Evolutionary conservation across 2,888 invertebrate species (phyloP).

Genomic region (Drosophila putrida): DNA sequence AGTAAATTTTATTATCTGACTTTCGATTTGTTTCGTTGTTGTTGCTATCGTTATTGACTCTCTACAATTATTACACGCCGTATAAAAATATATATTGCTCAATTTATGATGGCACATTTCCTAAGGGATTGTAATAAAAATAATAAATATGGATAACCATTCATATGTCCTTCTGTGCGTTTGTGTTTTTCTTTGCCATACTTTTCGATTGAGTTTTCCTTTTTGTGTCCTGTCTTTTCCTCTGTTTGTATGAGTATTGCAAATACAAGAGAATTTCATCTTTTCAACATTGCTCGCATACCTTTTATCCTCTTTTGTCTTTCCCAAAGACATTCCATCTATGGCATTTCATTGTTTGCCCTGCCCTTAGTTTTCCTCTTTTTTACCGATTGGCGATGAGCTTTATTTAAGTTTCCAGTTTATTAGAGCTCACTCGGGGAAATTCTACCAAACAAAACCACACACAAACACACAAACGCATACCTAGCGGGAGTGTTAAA

Average conservation of each 20-base stretch:
- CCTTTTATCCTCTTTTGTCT: constrained; percentile 58
- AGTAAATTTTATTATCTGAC: constrained; percentile 58
- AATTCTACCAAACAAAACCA: constrained; percentile 10
- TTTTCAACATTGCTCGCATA: constrained; percentile 62
- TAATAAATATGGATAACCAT: constrained; percentile 59
- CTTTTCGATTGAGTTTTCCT: constrained; percentile 11
- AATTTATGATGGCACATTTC: constrained; percentile 66
- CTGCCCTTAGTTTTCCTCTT: constrained; percentile 16
- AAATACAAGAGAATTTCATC: constrained; percentile 59
- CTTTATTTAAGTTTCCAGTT: constrained; percentile 68
- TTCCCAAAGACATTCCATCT: constrained; percentile 58
- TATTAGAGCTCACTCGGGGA: constrained; percentile 56
- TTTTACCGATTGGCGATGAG: constrained; percentile 31
- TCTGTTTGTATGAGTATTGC: constrained; percentile 31
- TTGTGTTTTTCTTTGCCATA: constrained; percentile 7
- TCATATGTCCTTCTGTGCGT: constrained; percentile 1
- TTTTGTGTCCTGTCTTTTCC: constrained; percentile 5
- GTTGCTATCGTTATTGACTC: constrained; percentile 1
- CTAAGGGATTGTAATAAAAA: constrained; percentile 56
- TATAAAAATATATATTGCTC: constrained; percentile 47
- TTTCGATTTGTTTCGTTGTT: constrained; percentile 32
- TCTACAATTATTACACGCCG: constrained; percentile 63
- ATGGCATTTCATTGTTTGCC: constrained; percentile 64
- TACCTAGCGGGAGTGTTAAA: constrained; percentile 23
- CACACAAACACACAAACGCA: constrained; percentile 17